Conservation (phyloP, 2,797 vertebrate genomes). For the Triplophysa yarkandensis region DNA sequence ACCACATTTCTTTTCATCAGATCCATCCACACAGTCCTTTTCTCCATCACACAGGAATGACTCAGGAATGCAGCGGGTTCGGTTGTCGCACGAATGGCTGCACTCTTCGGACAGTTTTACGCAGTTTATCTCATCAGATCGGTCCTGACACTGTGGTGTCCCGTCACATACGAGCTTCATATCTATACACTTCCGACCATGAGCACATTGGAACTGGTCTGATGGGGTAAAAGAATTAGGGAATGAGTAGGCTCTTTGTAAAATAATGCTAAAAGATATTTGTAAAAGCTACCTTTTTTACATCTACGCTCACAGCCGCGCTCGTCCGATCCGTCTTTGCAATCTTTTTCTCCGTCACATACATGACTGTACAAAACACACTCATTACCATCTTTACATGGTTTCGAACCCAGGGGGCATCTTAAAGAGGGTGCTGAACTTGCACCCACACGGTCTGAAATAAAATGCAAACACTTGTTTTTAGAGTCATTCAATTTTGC, state of each 20-base stretch:
- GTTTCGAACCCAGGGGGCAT: slow-evolving; percentile 70
- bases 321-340: slow-evolving; percentile 86
- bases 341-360: slow-evolving; percentile 87
- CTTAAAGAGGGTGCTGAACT: slow-evolving; percentile 52
- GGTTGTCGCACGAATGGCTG: slow-evolving; percentile 78
- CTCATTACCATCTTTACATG: slow-evolving; percentile 75
- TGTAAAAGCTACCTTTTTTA: slow-evolving; percentile 71
- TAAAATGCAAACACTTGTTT: not conserved
- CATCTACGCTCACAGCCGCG: slow-evolving; percentile 75
- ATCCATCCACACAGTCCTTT: slow-evolving; percentile 81
- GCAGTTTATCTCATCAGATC: slow-evolving; percentile 84
- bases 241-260: not conserved
- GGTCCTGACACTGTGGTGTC: slow-evolving; percentile 79
- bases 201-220: slow-evolving; percentile 83
- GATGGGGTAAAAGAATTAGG: not conserved
- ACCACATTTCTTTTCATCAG: slow-evolving; percentile 85
- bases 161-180: slow-evolving; percentile 79
- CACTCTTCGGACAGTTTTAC: slow-evolving; percentile 71
- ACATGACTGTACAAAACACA: slow-evolving; percentile 79
- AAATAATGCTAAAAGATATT: not conserved
- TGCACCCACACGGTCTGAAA: slow-evolving; percentile 10
- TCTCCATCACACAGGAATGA: slow-evolving; percentile 88
- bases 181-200: slow-evolving; percentile 74
- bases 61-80: slow-evolving; percentile 79
- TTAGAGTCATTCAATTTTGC: too few relatives aligned